Base-by-base conservation (phyloP, 2,113 vertebrate genomes). In the Columbina picui region DNA sequence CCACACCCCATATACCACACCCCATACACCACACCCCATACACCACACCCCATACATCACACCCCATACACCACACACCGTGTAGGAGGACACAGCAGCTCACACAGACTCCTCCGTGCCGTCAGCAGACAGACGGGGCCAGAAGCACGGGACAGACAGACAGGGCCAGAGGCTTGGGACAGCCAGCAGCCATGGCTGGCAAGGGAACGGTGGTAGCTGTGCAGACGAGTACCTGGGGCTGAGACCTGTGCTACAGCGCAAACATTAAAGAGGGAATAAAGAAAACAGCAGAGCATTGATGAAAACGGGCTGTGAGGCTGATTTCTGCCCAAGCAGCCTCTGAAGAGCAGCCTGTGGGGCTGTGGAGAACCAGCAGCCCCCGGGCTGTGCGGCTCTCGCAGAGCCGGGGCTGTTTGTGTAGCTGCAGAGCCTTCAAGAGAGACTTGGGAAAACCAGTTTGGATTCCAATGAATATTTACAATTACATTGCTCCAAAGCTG, bases 391-490 rank as follows among this genome's bases (percentile, higher is more conserved):
- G 92, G 92, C 82, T 97, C 96, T 97, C 63, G 93, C 38, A 29
- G 87, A 94, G 57, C 91, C 2, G 39, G 43, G 55, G 96, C 96
- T 98, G 97, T 98, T 98, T 98, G 97, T 97, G 92, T 95, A 98
- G 97, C 96, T 95, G 95, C 96, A 97, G 94, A 93, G 96, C 94
- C 96, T 95, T 95, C 96, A 92, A 96, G 95, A 97, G 92, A 97
- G 92, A 90, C 95, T 95, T 84, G 92, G 95, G 97, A 97, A 94
- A 97, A 96, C 96, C 59, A 94, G 91, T 97, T 93, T 95, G 97
- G 97, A 98, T 97, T 97, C 97, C 97, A 97, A 97, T 97, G 98
- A 98, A 98, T 98, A 98, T 98, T 98, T 98, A 98, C 98, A 97
- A 97, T 98, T 96, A 92, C 92, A 61, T 86, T 93, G 97, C 95